Evolutionary conservation across 2,797 vertebrate genomes (phyloP), one percentile per base, ranked within the genome.

Genomic region (Syncerus caffer): DNA sequence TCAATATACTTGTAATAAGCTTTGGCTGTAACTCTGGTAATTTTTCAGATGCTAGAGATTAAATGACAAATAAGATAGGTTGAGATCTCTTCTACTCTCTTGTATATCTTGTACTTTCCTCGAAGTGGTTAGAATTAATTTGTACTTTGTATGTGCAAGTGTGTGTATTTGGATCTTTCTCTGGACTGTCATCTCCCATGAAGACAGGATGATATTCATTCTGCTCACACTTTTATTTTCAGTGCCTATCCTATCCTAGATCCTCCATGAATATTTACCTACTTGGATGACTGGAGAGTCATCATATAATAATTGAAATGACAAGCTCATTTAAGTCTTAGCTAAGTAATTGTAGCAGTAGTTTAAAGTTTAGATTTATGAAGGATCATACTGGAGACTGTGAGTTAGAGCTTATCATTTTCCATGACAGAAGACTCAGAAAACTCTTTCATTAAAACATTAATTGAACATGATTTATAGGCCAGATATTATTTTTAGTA

Each of bases 401-500:
- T 12, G 58, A 90, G 55, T 38, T 47, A 27, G 47, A 58, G 50
- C 15, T 88, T 92, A 9, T 57, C 31, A 55, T 76, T 90, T 84
- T 47, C 74, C 2, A 89, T 60, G 45, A 79, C 4, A 51, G 86
- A 80, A 45, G 31, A 89, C n/a, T 74, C 55, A 79, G 57, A 86
- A 93, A 96, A 82, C 31, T 64, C 78, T 91, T 85, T 25, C 91
- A 82, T 85, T 29, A 93, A 86, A 86, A 79, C 60, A 92, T 50
- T 86, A 78, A 79, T 50, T 71, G 7, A 64, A 80, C 3, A 86
- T 85, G 23, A 83, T 79, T 92, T 42, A 62, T 62, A 51, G 51
- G 23, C 4, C 55, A 86, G 29, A 82, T 80, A 45, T n/a, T 85
- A 7, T 42, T 85, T 84, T 71, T 88, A 85, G 10, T 74, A 62